These are phyloP conservation scores for Columba janthina DNA, from an alignment of 2,113 vertebrate genomes.

Conservation along the genomic window DNA sequence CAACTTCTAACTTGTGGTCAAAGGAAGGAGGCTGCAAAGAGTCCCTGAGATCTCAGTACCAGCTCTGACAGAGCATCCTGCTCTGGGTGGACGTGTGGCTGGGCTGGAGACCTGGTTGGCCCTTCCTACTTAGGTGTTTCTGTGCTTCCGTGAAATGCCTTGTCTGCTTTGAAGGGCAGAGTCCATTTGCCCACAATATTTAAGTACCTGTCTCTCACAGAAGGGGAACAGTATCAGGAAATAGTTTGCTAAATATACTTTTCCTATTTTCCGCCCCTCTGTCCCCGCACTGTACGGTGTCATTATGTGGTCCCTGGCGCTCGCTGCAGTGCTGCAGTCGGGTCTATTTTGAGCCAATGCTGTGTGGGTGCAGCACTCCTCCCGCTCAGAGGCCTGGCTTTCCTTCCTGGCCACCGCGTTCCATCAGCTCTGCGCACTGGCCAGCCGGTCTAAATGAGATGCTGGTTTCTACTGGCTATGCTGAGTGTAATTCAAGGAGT, in stretches of 20 bases:
- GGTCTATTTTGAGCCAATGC: neutral
- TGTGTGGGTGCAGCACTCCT: neutral
- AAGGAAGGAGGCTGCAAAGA: neutral
- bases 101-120: neutral
- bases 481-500: neutral
- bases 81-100: neutral
- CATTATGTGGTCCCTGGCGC: neutral
- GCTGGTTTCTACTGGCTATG: neutral
- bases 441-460: neutral
- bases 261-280: neutral
- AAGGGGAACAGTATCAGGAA: neutral
- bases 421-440: neutral
- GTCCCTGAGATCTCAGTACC: neutral
- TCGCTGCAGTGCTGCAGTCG: rapidly evolving
- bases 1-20: neutral
- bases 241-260: slow-evolving; percentile 13
- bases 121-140: neutral
- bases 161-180: neutral
- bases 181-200: neutral
- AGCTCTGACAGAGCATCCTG: neutral
- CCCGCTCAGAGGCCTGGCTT: neutral
- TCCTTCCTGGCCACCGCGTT: neutral
- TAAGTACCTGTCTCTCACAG: neutral
- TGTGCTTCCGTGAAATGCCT: neutral
- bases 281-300: neutral